Conservation (phyloP, 2,888 invertebrate species). For the Perizoma affinitatum region DNA sequence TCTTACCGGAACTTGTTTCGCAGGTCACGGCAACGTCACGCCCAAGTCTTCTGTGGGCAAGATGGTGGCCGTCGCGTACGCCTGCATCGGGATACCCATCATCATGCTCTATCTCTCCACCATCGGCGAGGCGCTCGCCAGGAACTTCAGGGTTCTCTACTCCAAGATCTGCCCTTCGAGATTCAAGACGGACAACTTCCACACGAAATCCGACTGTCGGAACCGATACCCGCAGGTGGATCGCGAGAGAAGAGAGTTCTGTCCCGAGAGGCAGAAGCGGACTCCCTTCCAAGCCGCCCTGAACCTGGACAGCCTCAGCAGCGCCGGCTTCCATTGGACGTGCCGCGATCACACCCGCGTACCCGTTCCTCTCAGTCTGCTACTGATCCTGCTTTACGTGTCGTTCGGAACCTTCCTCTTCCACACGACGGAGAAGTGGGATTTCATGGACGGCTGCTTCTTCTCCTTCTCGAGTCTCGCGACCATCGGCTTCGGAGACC, state of each 20-base stretch:
- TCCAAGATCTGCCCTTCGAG: constrained; percentile 76
- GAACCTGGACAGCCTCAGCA: constrained; percentile 68
- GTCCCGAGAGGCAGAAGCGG: constrained; percentile 49
- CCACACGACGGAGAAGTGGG: constrained; percentile 96
- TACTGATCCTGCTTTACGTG: constrained; percentile 94
- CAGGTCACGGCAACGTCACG: constrained; percentile 94
- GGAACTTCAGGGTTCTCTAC: constrained; percentile 89
- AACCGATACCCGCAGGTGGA: constrained; percentile 47
- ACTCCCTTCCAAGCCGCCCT: constrained; percentile 77
- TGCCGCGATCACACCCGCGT: constrained; percentile 88
- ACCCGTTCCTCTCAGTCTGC: constrained; percentile 93
- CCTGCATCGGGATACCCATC: constrained; percentile 93
- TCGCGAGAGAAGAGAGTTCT: constrained; percentile 52
- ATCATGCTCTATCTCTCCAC: constrained; percentile 95
- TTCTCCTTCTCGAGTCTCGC: constrained; percentile 92
- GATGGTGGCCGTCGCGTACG: constrained; percentile 92
- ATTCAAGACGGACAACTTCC: constrained; percentile 50
- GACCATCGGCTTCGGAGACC: constrained; percentile 93
- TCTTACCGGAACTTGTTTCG: not conserved
- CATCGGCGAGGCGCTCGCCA: constrained; percentile 93
- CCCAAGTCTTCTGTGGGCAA: constrained; percentile 92
- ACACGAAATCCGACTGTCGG: constrained; percentile 57
- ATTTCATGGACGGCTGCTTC: constrained; percentile 92
- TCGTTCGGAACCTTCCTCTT: constrained; percentile 95
- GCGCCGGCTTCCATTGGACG: constrained; percentile 65